A percentile compares a stretch with the other conserved stretches of the same genome.
phyloP scores from a whole-genome alignment of 2,888 invertebrate genomes.

The Lumbricus terrestris region DNA sequence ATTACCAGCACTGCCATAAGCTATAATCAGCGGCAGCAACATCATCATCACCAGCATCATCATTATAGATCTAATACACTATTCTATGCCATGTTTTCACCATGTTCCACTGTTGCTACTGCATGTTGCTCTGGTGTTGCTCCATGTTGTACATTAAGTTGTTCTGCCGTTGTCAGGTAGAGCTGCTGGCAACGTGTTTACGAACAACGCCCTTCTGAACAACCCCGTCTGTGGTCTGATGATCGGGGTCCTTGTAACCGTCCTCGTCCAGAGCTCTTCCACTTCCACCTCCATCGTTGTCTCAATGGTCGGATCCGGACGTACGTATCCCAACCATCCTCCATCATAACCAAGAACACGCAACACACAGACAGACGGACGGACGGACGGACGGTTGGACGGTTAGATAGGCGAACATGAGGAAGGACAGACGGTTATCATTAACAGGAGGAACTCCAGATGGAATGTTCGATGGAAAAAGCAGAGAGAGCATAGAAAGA shows the following conservation, averaged over 20 bases:
- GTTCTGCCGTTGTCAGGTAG: slow-evolving; percentile 21
- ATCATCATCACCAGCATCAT: background rate
- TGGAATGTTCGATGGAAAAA: too few relatives aligned
- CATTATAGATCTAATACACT: background rate
- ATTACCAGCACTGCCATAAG: too few relatives aligned
- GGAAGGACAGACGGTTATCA: too few relatives aligned
- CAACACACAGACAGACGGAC: background rate
- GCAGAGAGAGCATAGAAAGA: too few relatives aligned
- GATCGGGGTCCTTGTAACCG: slow-evolving; percentile 64
- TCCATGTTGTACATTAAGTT: too few relatives aligned
- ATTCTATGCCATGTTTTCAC: too few relatives aligned
- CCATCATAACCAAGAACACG: background rate
- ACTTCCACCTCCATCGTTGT: slow-evolving; percentile 62
- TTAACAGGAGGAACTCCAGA: too few relatives aligned
- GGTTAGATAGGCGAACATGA: background rate
- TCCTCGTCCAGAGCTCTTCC: slow-evolving; percentile 64
- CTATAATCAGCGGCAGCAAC: too few relatives aligned
- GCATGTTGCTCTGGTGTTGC: too few relatives aligned
- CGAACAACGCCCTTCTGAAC: slow-evolving; percentile 58
- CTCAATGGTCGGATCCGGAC: slow-evolving; percentile 52
- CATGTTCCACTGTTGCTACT: too few relatives aligned
- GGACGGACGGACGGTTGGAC: background rate
- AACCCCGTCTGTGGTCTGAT: slow-evolving; percentile 65
- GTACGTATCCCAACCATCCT: slow-evolving; percentile 41
- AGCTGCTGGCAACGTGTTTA: slow-evolving; percentile 30